phyloP scores from a whole-genome alignment of 1,140 invertebrate genomes.

The Pseudomyrmex sp. region DNA sequence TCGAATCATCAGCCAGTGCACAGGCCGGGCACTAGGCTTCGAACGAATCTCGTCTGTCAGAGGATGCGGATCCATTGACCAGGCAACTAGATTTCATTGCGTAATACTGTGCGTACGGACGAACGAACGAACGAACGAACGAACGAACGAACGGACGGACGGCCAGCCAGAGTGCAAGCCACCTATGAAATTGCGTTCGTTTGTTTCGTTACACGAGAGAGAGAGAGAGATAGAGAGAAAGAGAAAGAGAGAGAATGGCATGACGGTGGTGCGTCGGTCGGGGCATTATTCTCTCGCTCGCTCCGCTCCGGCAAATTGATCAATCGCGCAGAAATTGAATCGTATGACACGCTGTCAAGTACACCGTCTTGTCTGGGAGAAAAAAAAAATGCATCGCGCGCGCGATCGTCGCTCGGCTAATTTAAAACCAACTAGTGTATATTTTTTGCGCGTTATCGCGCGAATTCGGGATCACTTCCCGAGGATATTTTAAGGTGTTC shows the following conservation, averaged over 20 bases:
- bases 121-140: conserved; percentile 34
- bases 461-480: not conserved
- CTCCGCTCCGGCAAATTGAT: conserved; percentile 54
- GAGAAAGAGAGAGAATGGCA: conserved; percentile 2
- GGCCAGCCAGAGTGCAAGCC: conserved; percentile 24
- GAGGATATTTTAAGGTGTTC: too few species aligned
- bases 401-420: not conserved
- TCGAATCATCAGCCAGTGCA: conserved; percentile 75
- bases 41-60: conserved; percentile 74
- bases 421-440: not conserved
- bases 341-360: conserved; percentile 43
- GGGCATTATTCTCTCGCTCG: conserved; percentile 46
- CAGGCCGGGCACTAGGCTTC: conserved; percentile 53
- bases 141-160: conserved; percentile 38
- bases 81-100: conserved; percentile 84
- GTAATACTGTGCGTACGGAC: conserved; percentile 76
- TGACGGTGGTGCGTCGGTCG: conserved; percentile 3
- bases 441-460: not conserved
- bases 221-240: too few species aligned
- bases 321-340: conserved; percentile 53
- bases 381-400: conserved; percentile 31
- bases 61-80: conserved; percentile 85
- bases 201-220: conserved; percentile 58
- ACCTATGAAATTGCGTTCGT: conserved; percentile 60
- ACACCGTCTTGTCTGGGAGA: not conserved